A percentile compares a stretch with the other conserved stretches of the same genome.
phyloP scores from a whole-genome alignment of 2,888 invertebrate genomes.

The Poecilobothrus nobilitatus region DNA sequence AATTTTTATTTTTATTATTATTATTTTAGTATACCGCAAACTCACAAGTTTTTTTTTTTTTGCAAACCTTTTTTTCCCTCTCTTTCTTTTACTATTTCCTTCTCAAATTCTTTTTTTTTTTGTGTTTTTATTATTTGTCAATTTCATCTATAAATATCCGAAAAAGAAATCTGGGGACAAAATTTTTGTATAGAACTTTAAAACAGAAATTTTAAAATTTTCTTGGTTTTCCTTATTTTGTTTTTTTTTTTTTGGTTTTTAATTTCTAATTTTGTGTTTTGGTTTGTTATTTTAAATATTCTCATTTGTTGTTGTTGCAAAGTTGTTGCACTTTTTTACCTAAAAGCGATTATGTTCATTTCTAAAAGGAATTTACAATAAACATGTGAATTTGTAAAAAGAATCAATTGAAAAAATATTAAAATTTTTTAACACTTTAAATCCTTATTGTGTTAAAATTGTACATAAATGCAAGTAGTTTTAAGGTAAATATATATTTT shows the following conservation, averaged over 20 bases:
- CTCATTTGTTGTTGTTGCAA: background rate
- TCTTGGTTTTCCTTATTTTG: background rate
- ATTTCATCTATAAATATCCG: background rate
- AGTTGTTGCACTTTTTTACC: background rate
- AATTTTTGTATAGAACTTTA: background rate
- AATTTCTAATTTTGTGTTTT: background rate
- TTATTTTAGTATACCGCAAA: background rate
- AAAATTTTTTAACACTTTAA: background rate
- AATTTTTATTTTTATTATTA: background rate
- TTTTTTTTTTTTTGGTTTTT: background rate
- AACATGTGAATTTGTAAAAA: slow-evolving; percentile 2
- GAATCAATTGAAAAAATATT: background rate
- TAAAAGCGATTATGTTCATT: background rate
- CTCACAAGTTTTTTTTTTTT: too few species aligned
- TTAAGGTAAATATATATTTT: too few species aligned
- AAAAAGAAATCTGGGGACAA: background rate
- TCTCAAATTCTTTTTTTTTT: too few species aligned
- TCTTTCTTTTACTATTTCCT: too few species aligned
- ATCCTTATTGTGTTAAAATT: too few species aligned
- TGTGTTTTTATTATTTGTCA: too few species aligned
- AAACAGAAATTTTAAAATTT: background rate
- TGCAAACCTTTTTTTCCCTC: background rate
- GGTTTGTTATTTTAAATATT: background rate
- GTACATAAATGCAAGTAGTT: too few species aligned
- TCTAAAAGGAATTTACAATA: background rate